phyloP scores from a whole-genome alignment of 2,888 invertebrate species.

The Sphaeridia pumilis region DNA sequence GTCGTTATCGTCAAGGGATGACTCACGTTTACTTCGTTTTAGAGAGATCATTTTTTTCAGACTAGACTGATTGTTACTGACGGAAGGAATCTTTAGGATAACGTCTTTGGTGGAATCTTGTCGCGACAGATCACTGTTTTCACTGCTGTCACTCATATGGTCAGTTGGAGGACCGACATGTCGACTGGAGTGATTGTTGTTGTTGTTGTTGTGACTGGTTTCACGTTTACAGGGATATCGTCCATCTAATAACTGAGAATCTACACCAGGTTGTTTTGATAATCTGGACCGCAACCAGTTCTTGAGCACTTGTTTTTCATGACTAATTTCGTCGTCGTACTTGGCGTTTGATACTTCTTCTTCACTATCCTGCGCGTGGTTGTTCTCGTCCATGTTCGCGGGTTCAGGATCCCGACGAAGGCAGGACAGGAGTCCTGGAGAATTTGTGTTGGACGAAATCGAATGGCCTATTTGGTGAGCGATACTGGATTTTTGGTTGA shows the following conservation, averaged over 20 bases:
- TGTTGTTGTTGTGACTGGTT: neutral
- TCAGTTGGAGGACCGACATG: too few relatives aligned
- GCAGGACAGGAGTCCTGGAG: neutral
- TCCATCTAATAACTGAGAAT: too few relatives aligned
- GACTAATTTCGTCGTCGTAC: too few relatives aligned
- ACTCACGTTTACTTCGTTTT: conserved; percentile 14
- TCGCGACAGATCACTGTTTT: conserved; percentile 20
- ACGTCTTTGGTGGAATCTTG: conserved; percentile 41
- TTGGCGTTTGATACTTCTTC: too few relatives aligned
- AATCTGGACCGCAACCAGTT: conserved; percentile 23
- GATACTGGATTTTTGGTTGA: too few relatives aligned
- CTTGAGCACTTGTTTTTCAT: conserved; percentile 25
- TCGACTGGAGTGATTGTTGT: neutral
- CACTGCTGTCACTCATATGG: conserved; percentile 20
- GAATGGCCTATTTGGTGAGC: conserved; percentile 7
- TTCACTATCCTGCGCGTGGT: conserved; percentile 13
- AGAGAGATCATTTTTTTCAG: conserved; percentile 32
- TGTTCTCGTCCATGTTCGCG: conserved; percentile 7
- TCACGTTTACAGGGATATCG: too few relatives aligned
- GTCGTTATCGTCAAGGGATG: conserved; percentile 3
- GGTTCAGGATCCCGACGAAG: neutral
- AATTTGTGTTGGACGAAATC: conserved; percentile 15
- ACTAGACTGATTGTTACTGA: conserved; percentile 38
- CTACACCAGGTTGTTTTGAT: conserved; percentile 14
- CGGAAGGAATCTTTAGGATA: conserved; percentile 88